phyloP scores from a whole-genome alignment of 2,113 vertebrate species.

The Pelecanus crispus region DNA sequence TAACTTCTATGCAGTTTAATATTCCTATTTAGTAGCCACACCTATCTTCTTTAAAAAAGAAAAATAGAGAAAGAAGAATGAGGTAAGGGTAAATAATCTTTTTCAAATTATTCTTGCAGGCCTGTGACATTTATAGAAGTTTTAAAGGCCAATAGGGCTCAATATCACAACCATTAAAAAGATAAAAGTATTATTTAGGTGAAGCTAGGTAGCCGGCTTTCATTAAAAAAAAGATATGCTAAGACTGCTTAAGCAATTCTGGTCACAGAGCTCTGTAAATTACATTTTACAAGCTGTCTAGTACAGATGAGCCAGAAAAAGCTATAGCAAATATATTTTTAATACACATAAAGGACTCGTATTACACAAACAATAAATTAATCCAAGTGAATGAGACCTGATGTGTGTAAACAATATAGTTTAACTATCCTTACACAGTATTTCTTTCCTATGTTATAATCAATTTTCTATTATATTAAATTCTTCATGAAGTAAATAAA shows the following conservation, averaged over 20 bases:
- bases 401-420: not conserved
- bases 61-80: not conserved
- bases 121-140: not conserved
- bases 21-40: not conserved
- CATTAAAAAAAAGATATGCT: not conserved
- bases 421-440: not conserved
- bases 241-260: not conserved
- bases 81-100: not conserved
- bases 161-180: not conserved
- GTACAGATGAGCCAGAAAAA: not conserved
- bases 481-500: conserved; percentile 18
- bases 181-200: not conserved
- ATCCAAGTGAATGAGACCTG: not conserved
- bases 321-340: not conserved
- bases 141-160: not conserved
- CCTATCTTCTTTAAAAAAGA: not conserved
- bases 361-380: not conserved
- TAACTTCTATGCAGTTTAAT: not conserved
- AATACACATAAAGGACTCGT: not conserved
- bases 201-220: not conserved
- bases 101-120: not conserved
- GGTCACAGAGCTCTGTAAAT: not conserved
- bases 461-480: not conserved
- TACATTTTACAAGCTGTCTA: not conserved
- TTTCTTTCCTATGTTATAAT: not conserved